These are phyloP conservation scores for Coregonus suidteri DNA, from an alignment of 2,797 vertebrate species.

Conservation along the genomic window DNA sequence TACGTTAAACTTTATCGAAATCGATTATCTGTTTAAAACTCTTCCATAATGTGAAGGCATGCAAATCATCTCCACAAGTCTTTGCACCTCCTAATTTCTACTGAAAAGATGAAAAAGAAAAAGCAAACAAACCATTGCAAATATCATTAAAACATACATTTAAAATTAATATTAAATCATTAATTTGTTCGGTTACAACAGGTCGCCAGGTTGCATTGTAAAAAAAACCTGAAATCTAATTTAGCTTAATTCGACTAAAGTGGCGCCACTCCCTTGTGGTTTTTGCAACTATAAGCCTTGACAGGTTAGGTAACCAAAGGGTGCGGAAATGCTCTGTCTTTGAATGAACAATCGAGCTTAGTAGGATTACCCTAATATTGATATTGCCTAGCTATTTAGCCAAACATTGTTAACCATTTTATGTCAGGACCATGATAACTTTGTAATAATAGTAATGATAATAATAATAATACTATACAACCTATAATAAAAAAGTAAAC, in stretches of 20 bases:
- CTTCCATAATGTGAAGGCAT: conserved; percentile 4
- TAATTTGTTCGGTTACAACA: background rate
- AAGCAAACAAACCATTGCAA: background rate
- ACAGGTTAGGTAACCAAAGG: conserved; percentile 7
- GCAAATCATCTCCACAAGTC: background rate
- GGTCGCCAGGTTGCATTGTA: background rate
- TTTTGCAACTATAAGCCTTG: background rate
- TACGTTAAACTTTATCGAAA: conserved; percentile 35
- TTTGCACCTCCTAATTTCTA: conserved; percentile 8
- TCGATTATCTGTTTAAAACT: conserved; percentile 10
- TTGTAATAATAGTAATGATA: conserved; percentile 23
- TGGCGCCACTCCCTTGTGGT: background rate
- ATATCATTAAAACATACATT: background rate
- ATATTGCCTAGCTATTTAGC: background rate
- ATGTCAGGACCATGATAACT: background rate
- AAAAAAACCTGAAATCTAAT: background rate
- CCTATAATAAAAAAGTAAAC: conserved; percentile 16
- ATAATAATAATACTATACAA: conserved; percentile 17
- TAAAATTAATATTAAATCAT: background rate
- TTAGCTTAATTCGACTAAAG: background rate
- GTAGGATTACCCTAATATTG: background rate
- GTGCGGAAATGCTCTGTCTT: background rate
- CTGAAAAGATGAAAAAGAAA: background rate
- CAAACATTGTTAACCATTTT: background rate
- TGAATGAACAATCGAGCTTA: background rate